These are phyloP conservation scores for Chaetops frenatus DNA, from an alignment of 2,113 vertebrate species.

Conservation along the genomic window DNA sequence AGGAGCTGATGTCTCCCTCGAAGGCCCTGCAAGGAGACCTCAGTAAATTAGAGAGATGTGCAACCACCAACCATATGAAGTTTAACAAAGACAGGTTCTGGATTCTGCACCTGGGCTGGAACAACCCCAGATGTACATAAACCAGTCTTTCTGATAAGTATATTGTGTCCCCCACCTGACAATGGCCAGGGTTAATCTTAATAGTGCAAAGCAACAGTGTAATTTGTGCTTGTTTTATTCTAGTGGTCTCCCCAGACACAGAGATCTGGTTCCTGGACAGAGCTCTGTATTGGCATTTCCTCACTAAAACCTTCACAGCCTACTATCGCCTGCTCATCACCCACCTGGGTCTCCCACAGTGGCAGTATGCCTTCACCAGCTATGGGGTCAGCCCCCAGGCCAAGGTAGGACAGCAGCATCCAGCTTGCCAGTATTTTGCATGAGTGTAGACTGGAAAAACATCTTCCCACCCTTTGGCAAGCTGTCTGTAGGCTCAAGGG, in stretches of 20 bases:
- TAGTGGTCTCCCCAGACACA: conserved; percentile 80
- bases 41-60: background rate
- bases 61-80: background rate
- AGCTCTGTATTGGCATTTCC: conserved; percentile 90
- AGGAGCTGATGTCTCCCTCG: background rate
- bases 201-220: background rate
- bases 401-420: conserved; percentile 75
- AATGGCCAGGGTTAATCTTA: background rate
- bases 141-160: background rate
- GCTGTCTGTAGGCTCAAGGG: background rate
- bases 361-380: conserved; percentile 91
- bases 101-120: background rate
- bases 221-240: background rate
- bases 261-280: conserved; percentile 96
- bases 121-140: background rate
- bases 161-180: background rate
- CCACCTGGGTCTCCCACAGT: conserved; percentile 92
- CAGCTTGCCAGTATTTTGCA: background rate
- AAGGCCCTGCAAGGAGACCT: background rate
- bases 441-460: background rate
- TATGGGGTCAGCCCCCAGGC: conserved; percentile 91
- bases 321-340: conserved; percentile 94
- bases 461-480: background rate
- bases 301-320: conserved; percentile 87
- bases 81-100: background rate